Evolutionary conservation across 2,888 invertebrate genomes (phyloP).

Genomic region (Carcina quercana): DNA sequence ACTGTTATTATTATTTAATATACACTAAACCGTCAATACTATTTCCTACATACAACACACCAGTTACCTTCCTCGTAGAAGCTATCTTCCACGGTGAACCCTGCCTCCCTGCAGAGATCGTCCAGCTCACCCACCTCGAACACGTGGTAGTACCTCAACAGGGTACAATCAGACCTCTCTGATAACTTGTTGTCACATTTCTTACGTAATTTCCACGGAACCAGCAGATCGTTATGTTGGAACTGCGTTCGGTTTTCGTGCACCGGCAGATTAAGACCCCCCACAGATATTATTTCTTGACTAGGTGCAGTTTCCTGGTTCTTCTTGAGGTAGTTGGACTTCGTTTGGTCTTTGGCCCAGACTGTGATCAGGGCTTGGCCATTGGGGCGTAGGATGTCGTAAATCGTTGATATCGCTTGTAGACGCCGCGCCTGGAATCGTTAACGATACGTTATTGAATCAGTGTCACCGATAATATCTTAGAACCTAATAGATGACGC

Average conservation of each 20-base stretch:
- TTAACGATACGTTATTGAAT: background rate
- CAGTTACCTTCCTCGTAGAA: conserved; percentile 99
- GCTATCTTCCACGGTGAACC: conserved; percentile 74
- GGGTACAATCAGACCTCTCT: conserved; percentile 60
- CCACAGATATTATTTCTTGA: conserved; percentile 32
- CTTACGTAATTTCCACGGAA: conserved; percentile 91
- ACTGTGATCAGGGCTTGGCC: conserved; percentile 93
- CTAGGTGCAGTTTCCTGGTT: conserved; percentile 20
- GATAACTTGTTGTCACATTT: conserved; percentile 39
- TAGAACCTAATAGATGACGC: too few species aligned
- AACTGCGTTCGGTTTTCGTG: conserved; percentile 95
- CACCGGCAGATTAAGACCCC: conserved; percentile 77
- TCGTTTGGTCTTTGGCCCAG: conserved; percentile 94
- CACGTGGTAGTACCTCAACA: conserved; percentile 94
- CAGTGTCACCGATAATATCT: background rate
- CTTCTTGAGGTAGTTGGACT: conserved; percentile 62
- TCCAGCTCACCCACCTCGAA: conserved; percentile 90
- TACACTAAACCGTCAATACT: too few species aligned
- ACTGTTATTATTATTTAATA: too few species aligned
- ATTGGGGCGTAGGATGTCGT: conserved; percentile 79
- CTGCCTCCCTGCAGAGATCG: conserved; percentile 70
- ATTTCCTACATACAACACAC: conserved; percentile 88
- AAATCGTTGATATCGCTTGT: conserved; percentile 83
- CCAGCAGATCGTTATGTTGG: conserved; percentile 90
- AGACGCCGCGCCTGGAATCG: conserved; percentile 80